Evolutionary conservation across 1,140 invertebrate species (phyloP), one percentile per base, ranked within the genome.

Genomic region (Papilio polyxenes): DNA sequence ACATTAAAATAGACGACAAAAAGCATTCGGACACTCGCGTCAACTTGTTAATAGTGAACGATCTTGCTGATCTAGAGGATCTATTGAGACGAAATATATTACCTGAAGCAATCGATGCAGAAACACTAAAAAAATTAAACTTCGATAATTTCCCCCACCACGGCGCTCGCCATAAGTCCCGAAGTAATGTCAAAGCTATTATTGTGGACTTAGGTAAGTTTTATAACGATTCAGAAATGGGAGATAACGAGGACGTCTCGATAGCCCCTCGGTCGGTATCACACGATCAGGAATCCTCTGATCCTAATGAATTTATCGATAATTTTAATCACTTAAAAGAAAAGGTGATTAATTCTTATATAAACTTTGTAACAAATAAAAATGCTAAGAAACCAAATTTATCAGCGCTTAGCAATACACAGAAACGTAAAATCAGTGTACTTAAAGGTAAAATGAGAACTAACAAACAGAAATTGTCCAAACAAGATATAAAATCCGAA

Each of bases 251-350:
- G 8, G 49, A 53, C 1, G 75, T 31, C 20, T 77, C 20, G 2
- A 20, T 11, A 37, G 2, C 13, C 13, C 31, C 75, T 31, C 23
- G 48, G 49, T 77, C 75, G 5, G 75, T 37, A 23, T 69, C 56
- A 76, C 79, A n/a, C 23, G 44, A 37, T 20, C 49, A 13, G n/a
- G 75, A 59, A 56, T 81, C 8, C 44, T 82, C 65, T 17, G 11
- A 69, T 44, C 84, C 84, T 4, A 80, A 82, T 40, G 81, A 85
- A 6, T 82, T 85, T 13, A 78, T 85, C 37, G 74, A 69, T 4
- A 49, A 81, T 13, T 85, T 82, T 20, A 59, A 80, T 40, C 37
- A 62, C 13, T 44, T 80, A 37, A 84, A 83, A 82, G 78, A 81
- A 15, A 51, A 80, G 40, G 48, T 84, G 0, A 69, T 80, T 62